These are phyloP conservation scores for Diarsia rubi DNA, from an alignment of 2,888 invertebrate genomes.

Conservation along the genomic window DNA sequence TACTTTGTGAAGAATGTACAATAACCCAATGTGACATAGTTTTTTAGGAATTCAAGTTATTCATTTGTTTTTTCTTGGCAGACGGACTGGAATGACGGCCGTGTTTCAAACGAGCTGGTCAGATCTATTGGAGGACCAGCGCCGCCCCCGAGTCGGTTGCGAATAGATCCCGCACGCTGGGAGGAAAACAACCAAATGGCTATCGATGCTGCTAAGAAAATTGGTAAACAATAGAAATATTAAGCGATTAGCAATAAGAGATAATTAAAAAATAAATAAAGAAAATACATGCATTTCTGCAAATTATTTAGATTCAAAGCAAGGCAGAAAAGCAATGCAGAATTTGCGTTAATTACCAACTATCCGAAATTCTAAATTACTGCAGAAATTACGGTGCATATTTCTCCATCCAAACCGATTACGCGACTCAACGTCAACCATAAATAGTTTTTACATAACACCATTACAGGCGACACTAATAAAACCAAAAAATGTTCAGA, in stretches of 20 bases:
- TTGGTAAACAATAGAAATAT: conserved; percentile 83
- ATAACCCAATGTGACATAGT: too few relatives aligned
- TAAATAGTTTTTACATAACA: not conserved
- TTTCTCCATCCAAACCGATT: not conserved
- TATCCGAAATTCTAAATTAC: not conserved
- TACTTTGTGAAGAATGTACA: too few relatives aligned
- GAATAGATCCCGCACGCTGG: conserved; percentile 94
- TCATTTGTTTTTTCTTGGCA: conserved; percentile 76
- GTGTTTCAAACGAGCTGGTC: conserved; percentile 96
- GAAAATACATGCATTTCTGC: too few relatives aligned
- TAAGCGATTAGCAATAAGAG: too few relatives aligned
- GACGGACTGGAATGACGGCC: conserved; percentile 99
- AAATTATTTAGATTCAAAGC: not conserved
- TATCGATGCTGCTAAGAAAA: conserved; percentile 92
- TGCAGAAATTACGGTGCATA: not conserved
- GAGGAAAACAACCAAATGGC: conserved; percentile 95
- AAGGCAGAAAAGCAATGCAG: too few relatives aligned
- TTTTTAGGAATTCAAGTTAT: too few relatives aligned
- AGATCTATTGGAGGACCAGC: conserved; percentile 97
- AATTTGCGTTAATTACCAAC: too few relatives aligned
- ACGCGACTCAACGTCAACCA: too few relatives aligned
- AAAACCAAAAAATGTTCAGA: not conserved
- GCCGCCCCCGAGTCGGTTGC: conserved; percentile 95
- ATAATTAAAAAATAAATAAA: too few relatives aligned
- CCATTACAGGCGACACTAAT: not conserved